These are phyloP conservation scores for Athalia cordata DNA, from an alignment of 2,888 invertebrate genomes.

Conservation along the genomic window DNA sequence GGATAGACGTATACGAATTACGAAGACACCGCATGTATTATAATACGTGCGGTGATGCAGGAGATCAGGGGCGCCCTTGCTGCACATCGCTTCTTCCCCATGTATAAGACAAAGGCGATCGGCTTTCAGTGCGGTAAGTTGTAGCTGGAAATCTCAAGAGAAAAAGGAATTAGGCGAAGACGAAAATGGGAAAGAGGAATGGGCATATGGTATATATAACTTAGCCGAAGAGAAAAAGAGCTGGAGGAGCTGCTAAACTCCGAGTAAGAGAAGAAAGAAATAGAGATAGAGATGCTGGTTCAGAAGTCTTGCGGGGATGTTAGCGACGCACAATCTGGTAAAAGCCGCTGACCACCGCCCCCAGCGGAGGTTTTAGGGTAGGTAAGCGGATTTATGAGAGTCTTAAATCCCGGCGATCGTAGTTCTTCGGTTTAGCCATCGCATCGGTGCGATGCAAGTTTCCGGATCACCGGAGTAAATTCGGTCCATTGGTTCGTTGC, in stretches of 20 bases:
- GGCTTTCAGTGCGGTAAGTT: slow-evolving; percentile 33
- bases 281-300: neutral
- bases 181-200: neutral
- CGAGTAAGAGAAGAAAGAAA: slow-evolving; percentile 2
- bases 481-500: slow-evolving; percentile 29
- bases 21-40: neutral
- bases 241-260: neutral
- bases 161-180: slow-evolving; percentile 25
- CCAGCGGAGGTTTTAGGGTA: slow-evolving; percentile 60
- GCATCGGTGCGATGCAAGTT: neutral
- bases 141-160: slow-evolving; percentile 15
- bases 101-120: slow-evolving; percentile 37
- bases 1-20: neutral
- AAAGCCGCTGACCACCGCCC: slow-evolving; percentile 63
- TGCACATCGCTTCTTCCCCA: neutral
- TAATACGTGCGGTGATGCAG: neutral
- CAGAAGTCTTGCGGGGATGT: slow-evolving; percentile 44
- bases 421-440: slow-evolving; percentile 2
- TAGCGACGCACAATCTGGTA: slow-evolving; percentile 68
- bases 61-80: neutral
- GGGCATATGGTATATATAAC: slow-evolving; percentile 1
- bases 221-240: slow-evolving; percentile 2
- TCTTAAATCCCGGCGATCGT: slow-evolving; percentile 64
- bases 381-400: slow-evolving; percentile 66
- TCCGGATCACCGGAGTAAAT: neutral